Evolutionary conservation across 2,797 vertebrate genomes (phyloP).

Genomic region (Percopsis omiscomaycus): DNA sequence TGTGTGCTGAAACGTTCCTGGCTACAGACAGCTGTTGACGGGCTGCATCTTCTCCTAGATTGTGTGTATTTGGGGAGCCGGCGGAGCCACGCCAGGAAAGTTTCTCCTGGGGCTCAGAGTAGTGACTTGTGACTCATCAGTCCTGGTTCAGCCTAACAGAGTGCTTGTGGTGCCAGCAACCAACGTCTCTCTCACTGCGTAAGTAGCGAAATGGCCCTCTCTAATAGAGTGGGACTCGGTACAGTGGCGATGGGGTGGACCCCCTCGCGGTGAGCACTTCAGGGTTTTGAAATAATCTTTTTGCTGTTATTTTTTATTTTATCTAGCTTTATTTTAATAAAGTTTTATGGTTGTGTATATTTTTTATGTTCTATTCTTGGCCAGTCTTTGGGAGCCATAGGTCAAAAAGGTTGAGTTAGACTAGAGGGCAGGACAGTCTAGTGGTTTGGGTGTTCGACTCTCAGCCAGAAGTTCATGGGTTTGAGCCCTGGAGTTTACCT

Average conservation of each 20-base stretch:
- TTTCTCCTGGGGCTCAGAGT: conserved; percentile 94
- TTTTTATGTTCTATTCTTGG: too few species aligned
- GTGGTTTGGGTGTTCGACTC: too few species aligned
- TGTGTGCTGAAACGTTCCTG: not conserved
- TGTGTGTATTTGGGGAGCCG: conserved; percentile 97
- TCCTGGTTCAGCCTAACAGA: conserved; percentile 91
- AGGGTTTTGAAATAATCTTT: too few species aligned
- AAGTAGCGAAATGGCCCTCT: conserved; percentile 65
- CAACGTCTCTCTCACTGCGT: conserved; percentile 95
- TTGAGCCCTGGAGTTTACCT: too few species aligned
- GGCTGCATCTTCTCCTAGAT: conserved; percentile 77
- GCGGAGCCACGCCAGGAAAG: conserved; percentile 96
- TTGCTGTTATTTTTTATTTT: not conserved
- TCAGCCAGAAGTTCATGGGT: too few species aligned
- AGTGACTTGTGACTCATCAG: conserved; percentile 92
- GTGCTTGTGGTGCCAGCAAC: conserved; percentile 94
- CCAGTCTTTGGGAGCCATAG: too few species aligned
- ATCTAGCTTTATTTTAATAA: not conserved
- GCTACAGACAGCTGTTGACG: not conserved
- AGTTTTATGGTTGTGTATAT: too few species aligned
- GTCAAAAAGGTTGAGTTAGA: too few species aligned
- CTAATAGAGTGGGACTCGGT: not conserved
- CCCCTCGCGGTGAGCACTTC: too few species aligned
- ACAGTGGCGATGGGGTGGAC: too few species aligned
- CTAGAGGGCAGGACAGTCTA: too few species aligned